phyloP scores from a whole-genome alignment of 2,113 vertebrate species.

The Vimba vimba region DNA sequence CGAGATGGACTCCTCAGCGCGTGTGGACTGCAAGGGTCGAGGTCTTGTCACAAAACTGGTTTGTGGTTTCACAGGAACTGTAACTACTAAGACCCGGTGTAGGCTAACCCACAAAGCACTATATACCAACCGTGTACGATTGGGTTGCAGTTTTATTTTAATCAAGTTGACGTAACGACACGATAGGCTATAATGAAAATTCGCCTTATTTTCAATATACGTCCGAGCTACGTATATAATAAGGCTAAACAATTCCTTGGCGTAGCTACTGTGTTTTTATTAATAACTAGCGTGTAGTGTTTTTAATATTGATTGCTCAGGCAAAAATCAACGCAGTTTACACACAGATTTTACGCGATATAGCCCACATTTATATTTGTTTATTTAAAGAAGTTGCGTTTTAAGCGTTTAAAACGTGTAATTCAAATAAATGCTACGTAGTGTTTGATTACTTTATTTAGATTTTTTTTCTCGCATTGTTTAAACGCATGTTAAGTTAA shows the following conservation, averaged over 20 bases:
- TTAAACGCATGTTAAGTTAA: neutral
- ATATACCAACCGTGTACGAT: neutral
- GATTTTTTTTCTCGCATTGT: neutral
- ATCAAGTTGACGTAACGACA: neutral
- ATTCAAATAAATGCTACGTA: neutral
- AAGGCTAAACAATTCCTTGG: neutral
- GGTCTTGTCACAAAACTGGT: conserved; percentile 56
- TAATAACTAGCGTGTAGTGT: neutral
- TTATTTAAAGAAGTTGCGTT: neutral
- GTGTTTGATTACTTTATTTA: neutral
- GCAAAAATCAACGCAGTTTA: neutral
- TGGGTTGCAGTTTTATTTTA: neutral
- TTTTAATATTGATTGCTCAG: neutral
- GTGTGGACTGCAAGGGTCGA: conserved; percentile 64
- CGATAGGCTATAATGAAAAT: neutral
- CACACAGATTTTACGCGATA: neutral
- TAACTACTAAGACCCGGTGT: neutral
- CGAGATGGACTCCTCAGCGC: conserved; percentile 71
- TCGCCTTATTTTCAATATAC: neutral
- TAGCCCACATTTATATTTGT: neutral
- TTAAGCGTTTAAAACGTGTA: neutral
- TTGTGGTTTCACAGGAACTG: neutral
- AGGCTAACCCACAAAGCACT: neutral
- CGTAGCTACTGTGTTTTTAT: neutral
- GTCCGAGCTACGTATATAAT: neutral